Evolutionary conservation across 1,140 invertebrate species (phyloP).

Genomic region (Drosophila pseudoobscura): DNA sequence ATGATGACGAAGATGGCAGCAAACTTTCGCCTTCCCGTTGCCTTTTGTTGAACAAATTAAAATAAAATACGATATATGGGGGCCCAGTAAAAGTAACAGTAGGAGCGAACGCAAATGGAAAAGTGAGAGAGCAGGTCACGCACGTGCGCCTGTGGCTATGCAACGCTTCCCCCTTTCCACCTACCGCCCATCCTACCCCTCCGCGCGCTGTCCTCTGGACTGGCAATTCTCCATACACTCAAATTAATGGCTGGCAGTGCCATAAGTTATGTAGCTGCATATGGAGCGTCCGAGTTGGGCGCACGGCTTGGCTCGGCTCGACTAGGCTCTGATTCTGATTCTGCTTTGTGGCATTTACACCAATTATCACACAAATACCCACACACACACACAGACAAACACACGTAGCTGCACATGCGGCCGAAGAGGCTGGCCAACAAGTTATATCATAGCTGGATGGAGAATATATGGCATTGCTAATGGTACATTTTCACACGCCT

Average conservation of each 20-base stretch:
- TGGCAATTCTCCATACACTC: conserved; percentile 14
- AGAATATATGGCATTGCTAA: conserved; percentile 78
- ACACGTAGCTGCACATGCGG: not conserved
- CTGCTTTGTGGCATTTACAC: conserved; percentile 70
- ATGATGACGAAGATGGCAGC: conserved; percentile 43
- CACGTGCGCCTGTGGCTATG: conserved; percentile 74
- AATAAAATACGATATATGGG: conserved; percentile 66
- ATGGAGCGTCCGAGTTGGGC: conserved; percentile 47
- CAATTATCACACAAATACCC: conserved; percentile 59
- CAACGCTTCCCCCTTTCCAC: conserved; percentile 31
- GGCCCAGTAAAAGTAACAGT: not conserved
- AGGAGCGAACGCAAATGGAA: not conserved
- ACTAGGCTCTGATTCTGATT: conserved; percentile 20
- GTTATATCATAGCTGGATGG: conserved; percentile 67
- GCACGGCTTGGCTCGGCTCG: no score
- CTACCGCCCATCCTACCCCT: not conserved
- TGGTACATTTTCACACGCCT: conserved; percentile 78
- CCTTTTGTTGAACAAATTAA: conserved; percentile 74
- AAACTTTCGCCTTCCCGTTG: conserved; percentile 55
- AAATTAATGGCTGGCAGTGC: conserved; percentile 74
- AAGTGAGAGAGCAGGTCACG: conserved; percentile 44
- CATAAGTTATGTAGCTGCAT: conserved; percentile 80
- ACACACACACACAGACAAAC: conserved; percentile 24
- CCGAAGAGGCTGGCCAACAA: conserved; percentile 21
- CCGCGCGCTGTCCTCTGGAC: not conserved